phyloP scores from a whole-genome alignment of 1,140 invertebrate genomes.

The Magallana angulata region DNA sequence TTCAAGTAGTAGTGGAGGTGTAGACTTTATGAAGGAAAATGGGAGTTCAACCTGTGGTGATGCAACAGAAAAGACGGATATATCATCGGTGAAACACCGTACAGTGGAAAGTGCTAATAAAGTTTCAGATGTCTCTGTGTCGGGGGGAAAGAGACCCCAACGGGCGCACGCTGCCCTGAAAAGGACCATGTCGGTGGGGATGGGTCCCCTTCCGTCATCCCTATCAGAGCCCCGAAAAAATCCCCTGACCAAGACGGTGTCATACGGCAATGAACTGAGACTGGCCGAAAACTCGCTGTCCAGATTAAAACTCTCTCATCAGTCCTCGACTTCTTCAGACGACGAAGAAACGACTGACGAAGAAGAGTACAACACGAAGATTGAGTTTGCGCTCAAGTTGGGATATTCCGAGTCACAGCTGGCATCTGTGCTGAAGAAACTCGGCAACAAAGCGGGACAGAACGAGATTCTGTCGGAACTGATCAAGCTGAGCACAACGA shows the following conservation, averaged over 20 bases:
- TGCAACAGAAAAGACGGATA: not conserved
- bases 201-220: not conserved
- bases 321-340: slow-evolving; percentile 41
- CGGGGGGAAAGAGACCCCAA: slow-evolving; percentile 23
- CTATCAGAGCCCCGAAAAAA: not conserved
- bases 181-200: not conserved
- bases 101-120: not conserved
- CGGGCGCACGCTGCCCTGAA: not conserved
- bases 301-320: slow-evolving; percentile 13
- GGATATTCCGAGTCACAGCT: slow-evolving; percentile 94
- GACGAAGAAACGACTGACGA: slow-evolving; percentile 42
- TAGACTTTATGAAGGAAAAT: not conserved
- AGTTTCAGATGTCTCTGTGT: not conserved
- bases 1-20: not conserved
- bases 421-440: slow-evolving; percentile 88
- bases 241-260: slow-evolving; percentile 3
- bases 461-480: slow-evolving; percentile 91
- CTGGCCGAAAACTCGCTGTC: not conserved
- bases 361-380: slow-evolving; percentile 77
- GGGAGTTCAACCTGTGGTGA: not conserved
- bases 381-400: slow-evolving; percentile 92
- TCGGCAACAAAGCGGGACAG: slow-evolving; percentile 90
- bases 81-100: not conserved
- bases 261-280: slow-evolving; percentile 12
- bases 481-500: slow-evolving; percentile 79